phyloP scores from a whole-genome alignment of 2,797 vertebrate species.

The Petrocephalus sullivani region DNA sequence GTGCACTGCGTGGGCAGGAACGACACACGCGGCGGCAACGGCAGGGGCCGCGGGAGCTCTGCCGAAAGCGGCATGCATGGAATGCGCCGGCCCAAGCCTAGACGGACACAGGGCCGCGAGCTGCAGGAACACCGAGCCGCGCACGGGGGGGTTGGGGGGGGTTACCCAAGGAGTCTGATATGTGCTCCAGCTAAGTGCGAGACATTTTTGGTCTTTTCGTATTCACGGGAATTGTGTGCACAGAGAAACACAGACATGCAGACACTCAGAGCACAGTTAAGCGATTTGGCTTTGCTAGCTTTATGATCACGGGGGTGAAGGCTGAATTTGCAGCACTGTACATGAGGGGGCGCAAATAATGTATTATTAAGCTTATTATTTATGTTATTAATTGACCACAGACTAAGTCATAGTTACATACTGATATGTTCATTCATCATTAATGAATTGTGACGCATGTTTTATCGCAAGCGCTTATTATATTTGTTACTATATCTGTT shows the following conservation, averaged over 20 bases:
- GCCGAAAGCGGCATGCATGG: conserved; percentile 35
- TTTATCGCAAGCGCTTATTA: not conserved
- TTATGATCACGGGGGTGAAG: not conserved
- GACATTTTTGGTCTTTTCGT: not conserved
- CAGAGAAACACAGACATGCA: not conserved
- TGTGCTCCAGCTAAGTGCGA: conserved; percentile 10
- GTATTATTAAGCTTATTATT: not conserved
- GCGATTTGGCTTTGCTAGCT: not conserved
- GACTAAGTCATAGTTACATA: not conserved
- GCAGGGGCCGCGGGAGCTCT: conserved; percentile 20
- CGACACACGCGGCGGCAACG: conserved; percentile 28
- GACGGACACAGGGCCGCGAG: not conserved
- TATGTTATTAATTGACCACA: not conserved
- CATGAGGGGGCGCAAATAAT: not conserved
- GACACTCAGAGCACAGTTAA: not conserved
- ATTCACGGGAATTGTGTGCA: not conserved
- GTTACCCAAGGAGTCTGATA: not conserved
- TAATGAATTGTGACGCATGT: not conserved
- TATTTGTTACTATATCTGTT: not conserved
- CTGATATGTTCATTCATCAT: not conserved
- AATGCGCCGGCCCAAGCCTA: conserved; percentile 23
- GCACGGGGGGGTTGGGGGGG: not conserved
- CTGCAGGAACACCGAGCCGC: not conserved
- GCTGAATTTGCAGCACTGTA: not conserved
- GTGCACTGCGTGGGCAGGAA: conserved; percentile 45